Evolutionary conservation across 2,113 vertebrate genomes (phyloP).

Genomic region (Varanus salvator): DNA sequence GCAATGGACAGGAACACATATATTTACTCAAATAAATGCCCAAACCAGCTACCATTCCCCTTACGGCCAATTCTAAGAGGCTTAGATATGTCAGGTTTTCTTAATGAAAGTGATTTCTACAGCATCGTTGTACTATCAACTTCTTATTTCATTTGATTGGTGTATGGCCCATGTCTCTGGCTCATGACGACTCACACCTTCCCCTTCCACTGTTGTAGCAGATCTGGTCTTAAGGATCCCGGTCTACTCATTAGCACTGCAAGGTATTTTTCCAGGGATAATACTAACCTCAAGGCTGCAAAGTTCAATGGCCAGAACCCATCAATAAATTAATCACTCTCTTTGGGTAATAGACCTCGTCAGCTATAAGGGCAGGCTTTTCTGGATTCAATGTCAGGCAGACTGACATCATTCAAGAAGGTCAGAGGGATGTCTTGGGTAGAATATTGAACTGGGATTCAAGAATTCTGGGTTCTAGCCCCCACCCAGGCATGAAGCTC

Average conservation of each 20-base stretch:
- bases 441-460: too few species aligned
- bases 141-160: background rate
- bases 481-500: too few species aligned
- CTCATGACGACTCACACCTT: too few species aligned
- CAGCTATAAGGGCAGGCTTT: background rate
- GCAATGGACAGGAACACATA: background rate
- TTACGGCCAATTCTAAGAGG: background rate
- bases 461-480: too few species aligned
- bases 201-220: background rate
- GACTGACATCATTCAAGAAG: background rate
- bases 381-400: background rate
- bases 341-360: background rate
- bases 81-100: background rate
- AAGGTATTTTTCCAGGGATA: background rate
- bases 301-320: background rate
- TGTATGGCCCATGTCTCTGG: background rate
- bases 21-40: background rate
- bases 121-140: background rate
- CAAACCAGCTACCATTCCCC: background rate
- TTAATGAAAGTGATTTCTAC: background rate
- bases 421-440: too few species aligned
- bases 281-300: background rate
- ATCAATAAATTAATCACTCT: background rate
- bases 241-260: background rate
- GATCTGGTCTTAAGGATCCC: background rate